Evolutionary conservation across 2,888 invertebrate species (phyloP), one percentile per base, ranked within the genome.

Genomic region (Alitta virens): DNA sequence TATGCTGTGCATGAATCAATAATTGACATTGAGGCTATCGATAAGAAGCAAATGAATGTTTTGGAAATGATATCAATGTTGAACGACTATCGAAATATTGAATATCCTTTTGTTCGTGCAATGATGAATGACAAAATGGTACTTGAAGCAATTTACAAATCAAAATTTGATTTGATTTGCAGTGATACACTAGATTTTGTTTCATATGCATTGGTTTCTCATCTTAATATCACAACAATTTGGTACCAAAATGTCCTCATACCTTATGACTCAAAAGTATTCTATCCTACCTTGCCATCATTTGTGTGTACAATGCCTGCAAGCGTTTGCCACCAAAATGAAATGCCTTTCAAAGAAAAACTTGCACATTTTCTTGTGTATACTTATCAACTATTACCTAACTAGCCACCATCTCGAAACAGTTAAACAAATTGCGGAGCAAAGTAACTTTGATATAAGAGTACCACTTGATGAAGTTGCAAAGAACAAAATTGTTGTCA

Each of bases 311-410:
- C 46, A 3, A 18, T 18, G n/a, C n/a, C 21, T 5, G 46, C 9
- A n/a, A 46, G 5, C 9, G 3, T 5, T 21, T 54, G 60, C 21
- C 40, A 26, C 2, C 25, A 25, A 7, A 43, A 54, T 42, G 53
- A 60, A 14, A 60, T 60, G 60, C 9, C 24, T n/a, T 54, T 60
- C 24, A 25, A 25, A 26, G 60, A 60, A 43, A 40, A 53, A 42
- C n/a, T 53, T 24, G n/a, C 21, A 7, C 52, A 53, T 40, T 25
- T 54, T 7, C 9, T 54, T 16, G 18, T 25, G 2, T 43, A 60
- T 42, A 7, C 40, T n/a, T 1, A 51, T 33, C 12, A 33, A 12
- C 5, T 7, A 33, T 33, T 33, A 7, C 33, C 5, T 33, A 12
- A 33, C 5, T 33, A 33, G 12, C 33, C n/a, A n/a, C n/a, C n/a